These are phyloP conservation scores for Distichodus sexfasciatus DNA, from an alignment of 2,797 vertebrate species.

Conservation along the genomic window DNA sequence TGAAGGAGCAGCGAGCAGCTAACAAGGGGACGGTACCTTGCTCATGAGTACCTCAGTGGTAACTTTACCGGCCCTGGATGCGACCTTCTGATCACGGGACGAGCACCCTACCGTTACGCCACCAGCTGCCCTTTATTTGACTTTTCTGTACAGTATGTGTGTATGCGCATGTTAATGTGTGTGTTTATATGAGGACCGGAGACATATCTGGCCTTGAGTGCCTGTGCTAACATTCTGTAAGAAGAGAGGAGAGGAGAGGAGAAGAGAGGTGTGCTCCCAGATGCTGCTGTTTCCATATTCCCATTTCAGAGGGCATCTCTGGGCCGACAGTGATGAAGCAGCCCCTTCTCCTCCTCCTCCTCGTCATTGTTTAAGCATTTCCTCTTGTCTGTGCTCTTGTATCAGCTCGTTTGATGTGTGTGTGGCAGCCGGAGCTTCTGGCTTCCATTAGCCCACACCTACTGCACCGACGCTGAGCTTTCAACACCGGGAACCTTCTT, in stretches of 20 bases:
- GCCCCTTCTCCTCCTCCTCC: constrained; percentile 40
- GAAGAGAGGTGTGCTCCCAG: constrained; percentile 48
- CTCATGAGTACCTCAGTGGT: too few relatives aligned
- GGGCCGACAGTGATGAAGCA: constrained; percentile 39
- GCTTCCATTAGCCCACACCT: constrained; percentile 32
- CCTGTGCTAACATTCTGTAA: constrained; percentile 58
- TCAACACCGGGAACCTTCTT: neutral
- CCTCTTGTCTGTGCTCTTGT: constrained; percentile 33
- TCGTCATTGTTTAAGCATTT: constrained; percentile 42
- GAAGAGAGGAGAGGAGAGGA: constrained; percentile 52
- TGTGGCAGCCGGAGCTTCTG: constrained; percentile 26
- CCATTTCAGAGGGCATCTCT: constrained; percentile 45
- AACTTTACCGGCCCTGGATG: too few relatives aligned
- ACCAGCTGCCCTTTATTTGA: too few relatives aligned
- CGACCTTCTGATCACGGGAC: too few relatives aligned
- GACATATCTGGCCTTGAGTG: constrained; percentile 39
- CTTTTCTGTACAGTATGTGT: too few relatives aligned
- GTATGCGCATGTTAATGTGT: constrained; percentile 21
- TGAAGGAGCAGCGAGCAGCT: too few relatives aligned
- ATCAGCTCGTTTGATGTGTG: constrained; percentile 36
- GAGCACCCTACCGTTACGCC: too few relatives aligned
- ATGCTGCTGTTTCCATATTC: constrained; percentile 58
- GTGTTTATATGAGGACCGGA: neutral
- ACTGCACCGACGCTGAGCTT: constrained; percentile 5
- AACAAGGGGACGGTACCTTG: too few relatives aligned